These are phyloP conservation scores for Pyrocephalus nanus DNA, from an alignment of 2,797 vertebrate species.

Conservation along the genomic window DNA sequence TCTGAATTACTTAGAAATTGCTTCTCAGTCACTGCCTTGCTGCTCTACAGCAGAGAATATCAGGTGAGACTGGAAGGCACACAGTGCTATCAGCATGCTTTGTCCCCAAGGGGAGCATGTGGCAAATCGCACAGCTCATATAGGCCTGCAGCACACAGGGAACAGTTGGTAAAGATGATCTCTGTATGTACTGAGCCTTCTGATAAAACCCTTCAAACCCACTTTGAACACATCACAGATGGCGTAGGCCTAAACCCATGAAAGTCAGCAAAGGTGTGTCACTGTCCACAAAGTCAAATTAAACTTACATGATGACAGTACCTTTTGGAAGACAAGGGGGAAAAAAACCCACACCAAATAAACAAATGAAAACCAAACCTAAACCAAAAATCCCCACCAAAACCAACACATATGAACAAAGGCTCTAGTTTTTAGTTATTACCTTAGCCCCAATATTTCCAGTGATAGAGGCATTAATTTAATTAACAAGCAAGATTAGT, in stretches of 20 bases:
- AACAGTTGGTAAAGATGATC: not conserved
- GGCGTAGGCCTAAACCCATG: not conserved
- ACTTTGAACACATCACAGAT: not conserved
- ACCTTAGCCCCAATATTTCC: not conserved
- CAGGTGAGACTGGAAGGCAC: rapidly evolving
- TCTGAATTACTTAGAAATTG: not conserved
- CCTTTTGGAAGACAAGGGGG: not conserved
- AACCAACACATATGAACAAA: rapidly evolving
- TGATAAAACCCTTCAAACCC: not conserved
- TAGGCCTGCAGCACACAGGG: not conserved
- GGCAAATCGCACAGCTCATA: not conserved
- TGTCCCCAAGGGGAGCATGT: not conserved
- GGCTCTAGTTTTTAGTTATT: not conserved
- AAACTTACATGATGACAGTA: not conserved
- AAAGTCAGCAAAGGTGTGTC: not conserved
- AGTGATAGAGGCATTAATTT: not conserved
- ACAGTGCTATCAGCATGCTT: not conserved
- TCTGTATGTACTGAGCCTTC: not conserved
- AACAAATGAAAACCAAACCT: not conserved
- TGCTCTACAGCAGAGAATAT: not conserved
- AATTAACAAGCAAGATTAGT: not conserved
- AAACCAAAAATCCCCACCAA: not conserved
- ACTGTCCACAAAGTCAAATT: not conserved
- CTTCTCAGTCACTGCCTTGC: not conserved
- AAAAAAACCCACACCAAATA: not conserved